phyloP scores from a whole-genome alignment of 2,797 vertebrate species.

The Gymnoscopelus microlampas region DNA sequence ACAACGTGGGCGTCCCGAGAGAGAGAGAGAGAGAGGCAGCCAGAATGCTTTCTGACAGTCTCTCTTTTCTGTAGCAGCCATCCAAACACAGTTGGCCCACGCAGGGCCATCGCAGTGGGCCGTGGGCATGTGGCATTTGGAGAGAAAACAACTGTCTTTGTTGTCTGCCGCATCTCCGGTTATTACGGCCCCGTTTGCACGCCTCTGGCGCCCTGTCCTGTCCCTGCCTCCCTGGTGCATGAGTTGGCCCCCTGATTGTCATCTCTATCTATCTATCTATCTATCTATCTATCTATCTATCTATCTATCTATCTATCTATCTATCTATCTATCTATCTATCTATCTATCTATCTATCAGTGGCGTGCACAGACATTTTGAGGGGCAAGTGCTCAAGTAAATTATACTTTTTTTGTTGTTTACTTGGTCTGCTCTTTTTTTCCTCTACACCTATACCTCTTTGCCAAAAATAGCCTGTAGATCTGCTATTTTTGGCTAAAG shows the following conservation, averaged over 20 bases:
- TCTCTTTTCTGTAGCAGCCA: constrained; percentile 34
- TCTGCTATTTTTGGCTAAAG: no score
- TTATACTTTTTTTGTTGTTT: no score
- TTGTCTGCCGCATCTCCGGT: constrained; percentile 49
- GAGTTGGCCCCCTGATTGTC: constrained; percentile 39
- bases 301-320: no score
- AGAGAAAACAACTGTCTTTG: constrained; percentile 70
- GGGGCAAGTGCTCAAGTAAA: no score
- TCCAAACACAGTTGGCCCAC: constrained; percentile 57
- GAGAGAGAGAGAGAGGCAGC: constrained; percentile 11
- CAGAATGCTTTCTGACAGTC: constrained; percentile 59
- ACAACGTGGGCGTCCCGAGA: no score
- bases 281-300: constrained; percentile 7
- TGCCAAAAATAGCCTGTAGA: no score
- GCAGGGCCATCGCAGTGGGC: constrained; percentile 50
- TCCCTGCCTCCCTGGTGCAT: constrained; percentile 48
- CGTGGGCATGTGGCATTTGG: constrained; percentile 57
- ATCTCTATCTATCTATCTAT: constrained; percentile 57
- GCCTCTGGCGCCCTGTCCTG: constrained; percentile 61
- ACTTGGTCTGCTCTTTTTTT: no score
- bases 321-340: no score
- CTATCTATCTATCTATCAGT: no score
- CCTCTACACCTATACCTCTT: no score
- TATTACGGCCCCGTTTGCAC: constrained; percentile 57
- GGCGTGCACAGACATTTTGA: no score